phyloP scores from a whole-genome alignment of 2,113 vertebrate species.

The Salvelinus namaycush region DNA sequence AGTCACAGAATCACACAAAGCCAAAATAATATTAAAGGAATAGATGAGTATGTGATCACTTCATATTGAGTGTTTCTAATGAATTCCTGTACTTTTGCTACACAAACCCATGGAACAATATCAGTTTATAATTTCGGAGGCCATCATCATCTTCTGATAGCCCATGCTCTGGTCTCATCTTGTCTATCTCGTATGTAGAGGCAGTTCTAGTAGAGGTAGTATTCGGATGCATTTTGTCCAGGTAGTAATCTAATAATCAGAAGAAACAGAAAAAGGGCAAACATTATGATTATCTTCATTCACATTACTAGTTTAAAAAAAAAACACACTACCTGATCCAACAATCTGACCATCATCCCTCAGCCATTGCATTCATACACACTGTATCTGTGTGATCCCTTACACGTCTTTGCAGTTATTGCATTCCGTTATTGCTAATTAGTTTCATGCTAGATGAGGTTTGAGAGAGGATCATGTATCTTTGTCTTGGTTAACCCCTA shows the following conservation, averaged over 20 bases:
- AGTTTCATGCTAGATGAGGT: background rate
- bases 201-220: background rate
- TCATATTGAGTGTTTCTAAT: background rate
- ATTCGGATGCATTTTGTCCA: background rate
- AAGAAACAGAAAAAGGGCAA: background rate
- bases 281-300: background rate
- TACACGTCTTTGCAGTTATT: background rate
- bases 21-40: no score
- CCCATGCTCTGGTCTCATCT: background rate
- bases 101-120: background rate
- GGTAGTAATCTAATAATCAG: background rate
- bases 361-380: background rate
- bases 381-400: background rate
- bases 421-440: background rate
- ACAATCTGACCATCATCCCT: background rate
- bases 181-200: background rate
- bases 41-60: background rate
- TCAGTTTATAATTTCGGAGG: background rate
- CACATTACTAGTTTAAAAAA: background rate
- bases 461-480: background rate
- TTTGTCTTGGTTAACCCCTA: background rate
- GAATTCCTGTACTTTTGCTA: background rate
- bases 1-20: no score
- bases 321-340: no score
- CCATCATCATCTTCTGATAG: background rate